Conservation (phyloP, 2,888 invertebrate species). For the Cerastoderma edule region DNA sequence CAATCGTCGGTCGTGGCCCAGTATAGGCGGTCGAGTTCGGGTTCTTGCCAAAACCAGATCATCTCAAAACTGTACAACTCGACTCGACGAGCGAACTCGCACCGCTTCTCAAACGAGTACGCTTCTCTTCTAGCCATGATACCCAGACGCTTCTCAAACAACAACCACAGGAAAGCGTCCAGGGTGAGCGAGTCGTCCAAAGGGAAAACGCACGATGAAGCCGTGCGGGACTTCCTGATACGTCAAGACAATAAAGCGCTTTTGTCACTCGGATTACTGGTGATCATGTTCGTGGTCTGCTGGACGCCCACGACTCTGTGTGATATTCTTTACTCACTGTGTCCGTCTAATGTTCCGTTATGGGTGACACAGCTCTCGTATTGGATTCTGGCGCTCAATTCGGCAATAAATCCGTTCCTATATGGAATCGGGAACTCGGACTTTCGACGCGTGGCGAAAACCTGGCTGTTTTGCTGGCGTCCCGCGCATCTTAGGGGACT, state of each 20-base stretch:
- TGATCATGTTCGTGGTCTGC: conserved; percentile 72
- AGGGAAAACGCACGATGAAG: conserved; percentile 65
- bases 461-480: conserved; percentile 47
- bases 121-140: conserved; percentile 32
- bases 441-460: conserved; percentile 66
- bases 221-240: conserved; percentile 72
- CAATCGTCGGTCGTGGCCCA: conserved; percentile 26
- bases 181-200: conserved; percentile 43
- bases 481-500: conserved; percentile 53
- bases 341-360: conserved; percentile 53
- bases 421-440: conserved; percentile 76
- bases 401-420: conserved; percentile 76
- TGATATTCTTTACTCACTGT: conserved; percentile 63
- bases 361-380: conserved; percentile 63
- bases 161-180: conserved; percentile 33
- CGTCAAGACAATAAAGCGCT: conserved; percentile 79
- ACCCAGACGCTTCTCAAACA: conserved; percentile 34
- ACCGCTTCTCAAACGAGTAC: conserved; percentile 38
- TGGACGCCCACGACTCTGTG: conserved; percentile 74
- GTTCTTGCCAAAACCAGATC: conserved; percentile 1
- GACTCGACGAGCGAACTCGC: conserved; percentile 26
- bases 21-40: conserved; percentile 5
- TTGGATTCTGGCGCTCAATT: conserved; percentile 73
- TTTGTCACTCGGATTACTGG: conserved; percentile 71
- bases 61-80: conserved; percentile 10